Conservation (phyloP, 2,797 vertebrate species). For the Chiropotes sagulatus region DNA sequence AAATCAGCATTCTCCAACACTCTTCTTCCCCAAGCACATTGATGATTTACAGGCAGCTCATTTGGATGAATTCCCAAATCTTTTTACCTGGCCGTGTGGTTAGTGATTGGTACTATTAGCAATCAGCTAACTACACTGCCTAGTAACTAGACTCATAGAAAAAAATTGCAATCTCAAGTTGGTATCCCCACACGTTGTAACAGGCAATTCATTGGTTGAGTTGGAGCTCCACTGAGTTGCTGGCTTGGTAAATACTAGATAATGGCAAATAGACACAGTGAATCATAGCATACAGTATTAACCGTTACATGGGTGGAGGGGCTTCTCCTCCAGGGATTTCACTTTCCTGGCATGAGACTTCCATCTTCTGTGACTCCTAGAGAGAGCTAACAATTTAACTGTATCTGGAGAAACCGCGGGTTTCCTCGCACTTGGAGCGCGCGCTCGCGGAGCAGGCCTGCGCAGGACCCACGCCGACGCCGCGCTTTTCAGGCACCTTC, state of each 20-base stretch:
- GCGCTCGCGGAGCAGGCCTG: background rate
- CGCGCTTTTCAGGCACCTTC: background rate
- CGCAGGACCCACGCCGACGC: background rate
- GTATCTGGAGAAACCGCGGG: background rate
- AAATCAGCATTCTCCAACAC: background rate
- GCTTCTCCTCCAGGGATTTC: background rate
- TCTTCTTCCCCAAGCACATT: background rate
- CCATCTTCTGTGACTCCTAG: background rate
- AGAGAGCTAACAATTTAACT: background rate
- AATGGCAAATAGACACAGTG: background rate
- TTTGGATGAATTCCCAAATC: conserved; percentile 65
- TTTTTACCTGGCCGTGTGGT: conserved; percentile 90
- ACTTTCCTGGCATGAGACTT: background rate
- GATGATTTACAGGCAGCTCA: background rate
- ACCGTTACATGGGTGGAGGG: background rate
- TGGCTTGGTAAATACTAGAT: background rate
- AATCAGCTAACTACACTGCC: conserved; percentile 97
- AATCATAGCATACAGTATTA: background rate
- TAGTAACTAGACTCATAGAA: conserved; percentile 87
- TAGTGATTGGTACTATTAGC: conserved; percentile 90
- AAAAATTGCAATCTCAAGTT: background rate
- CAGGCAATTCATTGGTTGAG: background rate
- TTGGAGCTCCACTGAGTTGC: background rate
- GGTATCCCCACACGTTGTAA: background rate
- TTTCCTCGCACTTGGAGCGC: background rate